Evolutionary conservation across 2,888 invertebrate genomes (phyloP), one percentile per base, ranked within the genome.

Genomic region (Nycteola revayana): DNA sequence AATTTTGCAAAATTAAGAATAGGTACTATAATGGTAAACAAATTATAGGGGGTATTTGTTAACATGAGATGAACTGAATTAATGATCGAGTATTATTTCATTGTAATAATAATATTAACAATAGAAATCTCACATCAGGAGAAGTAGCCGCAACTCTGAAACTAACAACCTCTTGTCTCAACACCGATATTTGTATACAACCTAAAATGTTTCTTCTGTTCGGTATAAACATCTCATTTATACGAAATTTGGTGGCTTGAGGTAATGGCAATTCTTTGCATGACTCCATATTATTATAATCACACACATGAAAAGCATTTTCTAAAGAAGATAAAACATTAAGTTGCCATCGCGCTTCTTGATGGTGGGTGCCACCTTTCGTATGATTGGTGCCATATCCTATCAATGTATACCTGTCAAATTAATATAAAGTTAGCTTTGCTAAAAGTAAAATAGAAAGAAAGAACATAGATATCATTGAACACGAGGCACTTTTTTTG

Each of bases 191-290:
- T 17, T 75, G 67, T 1, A 88, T 60, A 0, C 81, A 83, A 5
- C 86, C 84, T 3, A 86, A 46, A n/a, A 87, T 83, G 23, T 85
- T 76, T 11, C 76, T 72, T 32, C 79, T 65, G 26, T 88, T 88
- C 0, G 88, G 87, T 24, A 86, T 46, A 32, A 75, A 88, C 0
- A 87, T 72, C 37, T 86, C 85, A 1, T 82, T 81, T 1, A 83
- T 30, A 24, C 75, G 81, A 10, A 83, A 21, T 41, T 86, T 88
- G 1, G 28, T 39, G 0, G 79, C 54, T 0, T 63, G 36, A 0
- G 60, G 57, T 1, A 86, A 36, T 1, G 63, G 49, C 1, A 50
- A 5, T 21, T 76, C 75, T 0, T 51, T 69, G 49, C 86, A 86
- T 1, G 20, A 9, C 0, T 66, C 63, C 0, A 76, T 71, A 6